Base-by-base conservation (phyloP, 2,113 vertebrate genomes). In the Bostrychus sinensis region DNA sequence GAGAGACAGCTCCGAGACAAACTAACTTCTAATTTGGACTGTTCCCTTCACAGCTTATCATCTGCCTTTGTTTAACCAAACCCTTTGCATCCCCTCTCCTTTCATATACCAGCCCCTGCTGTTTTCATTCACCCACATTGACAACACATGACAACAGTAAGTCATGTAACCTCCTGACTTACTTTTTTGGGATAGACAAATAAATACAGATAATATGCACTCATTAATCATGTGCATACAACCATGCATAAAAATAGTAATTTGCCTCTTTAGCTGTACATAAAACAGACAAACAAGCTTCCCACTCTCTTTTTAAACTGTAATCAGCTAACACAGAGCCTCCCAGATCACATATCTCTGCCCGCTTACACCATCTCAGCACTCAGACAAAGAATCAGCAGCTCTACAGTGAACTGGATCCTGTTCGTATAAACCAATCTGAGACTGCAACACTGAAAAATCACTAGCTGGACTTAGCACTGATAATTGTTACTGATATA, bases 321-420 rank as follows among this genome's bases (percentile, higher is more conserved):
- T 17, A 59, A 63, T 56, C 5, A 54, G 32, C 42, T 23, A 46
- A 53, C 41, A 66, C 39, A 46, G n/a, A 55, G 11, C 48, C 22
- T 51, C 46, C 4, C 26, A 50, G 68, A 60, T 79, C 56, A 66
- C 26, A 61, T 76, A 66, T 66, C 53, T 66, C 25, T 62, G 17
- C 70, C 59, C 56, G 60, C 62, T 70, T 56, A 67, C 76, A 51
- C 62, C 56, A 32, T 65, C 46, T 77, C 46, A 63, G 36, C 38
- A 68, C 22, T 12, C 61, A 86, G 73, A 78, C 70, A 78, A 71
- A 70, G 51, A 77, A 80, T n/a, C n/a, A 77, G 57, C 12, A 17
- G 58, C 77, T 70, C 60, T 69, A 65, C 70, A 67, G 72, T 71
- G 82, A 85, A 57, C 65, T 48, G 68, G 53, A 68, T 73, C 77